Evolutionary conservation across 2,113 vertebrate species (phyloP).

Genomic region (Hucho hucho): DNA sequence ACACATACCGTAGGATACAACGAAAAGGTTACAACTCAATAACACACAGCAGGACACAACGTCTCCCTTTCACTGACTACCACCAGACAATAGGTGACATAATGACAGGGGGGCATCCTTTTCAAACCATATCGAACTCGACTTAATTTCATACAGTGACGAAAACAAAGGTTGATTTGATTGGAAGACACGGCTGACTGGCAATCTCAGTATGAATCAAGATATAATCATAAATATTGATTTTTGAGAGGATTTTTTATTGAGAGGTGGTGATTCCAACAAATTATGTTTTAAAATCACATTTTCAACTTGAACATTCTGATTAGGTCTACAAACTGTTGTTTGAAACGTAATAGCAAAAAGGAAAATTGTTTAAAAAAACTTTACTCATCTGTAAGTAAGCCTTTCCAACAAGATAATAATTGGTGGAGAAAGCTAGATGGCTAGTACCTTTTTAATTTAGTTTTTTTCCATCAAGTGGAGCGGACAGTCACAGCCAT

Average conservation of each 20-base stretch:
- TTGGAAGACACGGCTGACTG: slow-evolving; percentile 31
- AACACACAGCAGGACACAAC: neutral
- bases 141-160: slow-evolving; percentile 35
- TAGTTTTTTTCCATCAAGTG: too few relatives aligned
- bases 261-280: slow-evolving; percentile 19
- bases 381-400: neutral
- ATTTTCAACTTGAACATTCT: neutral
- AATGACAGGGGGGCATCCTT: neutral
- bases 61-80: slow-evolving; percentile 13
- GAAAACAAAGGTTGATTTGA: slow-evolving; percentile 40
- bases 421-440: too few relatives aligned
- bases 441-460: neutral
- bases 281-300: neutral
- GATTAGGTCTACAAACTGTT: neutral
- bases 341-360: neutral
- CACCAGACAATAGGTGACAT: neutral
- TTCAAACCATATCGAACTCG: slow-evolving; percentile 26
- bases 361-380: neutral
- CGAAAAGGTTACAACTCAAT: neutral
- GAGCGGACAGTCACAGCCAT: neutral
- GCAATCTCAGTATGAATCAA: slow-evolving; percentile 27
- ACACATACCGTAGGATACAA: neutral
- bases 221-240: slow-evolving; percentile 14
- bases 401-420: neutral
- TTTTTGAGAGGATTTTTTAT: slow-evolving; percentile 16